Evolutionary conservation across 1,140 invertebrate genomes (phyloP).

Genomic region (Nasonia giraulti): DNA sequence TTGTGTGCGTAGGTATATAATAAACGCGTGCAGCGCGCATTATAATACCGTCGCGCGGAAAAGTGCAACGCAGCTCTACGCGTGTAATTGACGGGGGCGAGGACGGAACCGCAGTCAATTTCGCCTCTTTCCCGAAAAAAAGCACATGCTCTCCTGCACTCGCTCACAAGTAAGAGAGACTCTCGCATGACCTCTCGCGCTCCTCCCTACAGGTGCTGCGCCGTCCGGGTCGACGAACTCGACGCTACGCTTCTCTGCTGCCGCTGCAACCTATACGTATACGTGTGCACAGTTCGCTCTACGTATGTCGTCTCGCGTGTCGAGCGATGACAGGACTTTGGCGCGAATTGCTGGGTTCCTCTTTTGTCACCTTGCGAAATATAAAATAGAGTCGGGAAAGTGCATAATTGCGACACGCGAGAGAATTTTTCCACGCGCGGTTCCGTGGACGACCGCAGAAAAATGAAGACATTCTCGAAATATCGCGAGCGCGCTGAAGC

Average conservation of each 20-base stretch:
- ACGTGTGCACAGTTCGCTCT: not conserved
- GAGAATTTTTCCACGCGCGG: too few species aligned
- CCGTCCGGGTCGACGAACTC: conserved; percentile 43
- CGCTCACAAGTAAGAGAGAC: not conserved
- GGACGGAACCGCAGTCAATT: conserved; percentile 7
- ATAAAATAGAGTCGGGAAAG: too few species aligned
- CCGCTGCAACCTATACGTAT: not conserved
- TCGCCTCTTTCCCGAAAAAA: not conserved
- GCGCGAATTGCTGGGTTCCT: not conserved
- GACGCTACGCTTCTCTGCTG: not conserved
- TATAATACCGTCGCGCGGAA: conserved; percentile 45
- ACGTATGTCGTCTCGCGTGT: not conserved
- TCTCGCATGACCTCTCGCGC: conserved; percentile 54
- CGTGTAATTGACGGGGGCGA: conserved; percentile 52
- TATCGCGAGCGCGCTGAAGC: not conserved
- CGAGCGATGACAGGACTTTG: not conserved
- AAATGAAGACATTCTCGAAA: not conserved
- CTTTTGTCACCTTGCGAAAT: not conserved
- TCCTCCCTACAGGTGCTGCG: conserved; percentile 60
- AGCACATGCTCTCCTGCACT: not conserved
- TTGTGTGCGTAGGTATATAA: not conserved
- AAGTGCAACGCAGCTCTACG: conserved; percentile 48
- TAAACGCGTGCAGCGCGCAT: not conserved
- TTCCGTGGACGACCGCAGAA: not conserved
- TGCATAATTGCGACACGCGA: too few species aligned